Evolutionary conservation across 2,113 vertebrate genomes (phyloP).

Genomic region (Bufo bufo): DNA sequence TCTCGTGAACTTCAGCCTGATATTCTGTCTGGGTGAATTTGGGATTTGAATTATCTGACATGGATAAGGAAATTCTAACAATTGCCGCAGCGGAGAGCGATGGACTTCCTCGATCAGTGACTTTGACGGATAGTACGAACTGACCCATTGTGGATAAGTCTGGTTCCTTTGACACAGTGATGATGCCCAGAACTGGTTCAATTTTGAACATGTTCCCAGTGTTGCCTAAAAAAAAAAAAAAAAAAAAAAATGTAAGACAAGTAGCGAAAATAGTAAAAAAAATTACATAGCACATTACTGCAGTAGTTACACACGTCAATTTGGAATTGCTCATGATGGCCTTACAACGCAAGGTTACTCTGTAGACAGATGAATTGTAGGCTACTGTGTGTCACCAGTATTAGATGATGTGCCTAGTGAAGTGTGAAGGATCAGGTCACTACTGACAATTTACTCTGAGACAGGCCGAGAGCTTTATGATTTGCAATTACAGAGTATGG

Average conservation of each 20-base stretch:
- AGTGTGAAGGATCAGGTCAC: conserved; percentile 46
- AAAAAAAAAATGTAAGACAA: conserved; percentile 60
- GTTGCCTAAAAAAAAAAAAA: conserved; percentile 80
- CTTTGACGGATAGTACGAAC: conserved; percentile 91
- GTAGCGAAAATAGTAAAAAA: conserved; percentile 1
- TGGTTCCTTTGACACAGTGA: conserved; percentile 86
- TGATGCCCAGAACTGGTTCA: conserved; percentile 90
- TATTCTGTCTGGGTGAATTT: conserved; percentile 91
- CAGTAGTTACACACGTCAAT: conserved; percentile 1
- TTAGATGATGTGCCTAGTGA: conserved; percentile 47
- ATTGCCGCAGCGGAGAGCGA: conserved; percentile 86
- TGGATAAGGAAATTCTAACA: conserved; percentile 86
- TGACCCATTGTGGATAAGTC: conserved; percentile 87
- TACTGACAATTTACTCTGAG: conserved; percentile 32
- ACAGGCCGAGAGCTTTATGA: conserved; percentile 15
- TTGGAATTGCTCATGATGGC: not conserved
- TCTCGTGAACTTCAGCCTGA: conserved; percentile 89
- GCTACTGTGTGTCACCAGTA: conserved; percentile 13
- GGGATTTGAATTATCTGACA: conserved; percentile 91
- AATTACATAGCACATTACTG: not conserved
- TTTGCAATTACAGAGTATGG: not conserved
- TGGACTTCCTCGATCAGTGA: conserved; percentile 85
- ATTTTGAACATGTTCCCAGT: conserved; percentile 89
- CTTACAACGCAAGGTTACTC: conserved; percentile 9
- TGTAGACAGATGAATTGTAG: conserved; percentile 30